Conservation (phyloP, 2,113 vertebrate species). For the Xenus cinereus region DNA sequence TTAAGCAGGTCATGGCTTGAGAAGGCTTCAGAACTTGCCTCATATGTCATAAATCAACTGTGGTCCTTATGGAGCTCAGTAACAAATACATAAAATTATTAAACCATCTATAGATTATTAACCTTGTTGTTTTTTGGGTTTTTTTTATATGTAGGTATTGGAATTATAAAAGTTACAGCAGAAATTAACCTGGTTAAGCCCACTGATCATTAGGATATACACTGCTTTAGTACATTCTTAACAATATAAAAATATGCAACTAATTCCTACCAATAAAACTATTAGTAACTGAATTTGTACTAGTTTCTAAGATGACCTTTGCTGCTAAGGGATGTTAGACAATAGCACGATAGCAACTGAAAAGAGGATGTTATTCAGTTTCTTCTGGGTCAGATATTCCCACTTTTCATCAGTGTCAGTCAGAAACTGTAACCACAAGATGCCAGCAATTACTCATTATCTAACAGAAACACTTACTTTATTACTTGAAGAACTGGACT, state of each 20-base stretch:
- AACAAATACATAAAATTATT: background rate
- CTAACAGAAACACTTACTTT: slow-evolving; percentile 82
- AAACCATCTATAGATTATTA: background rate
- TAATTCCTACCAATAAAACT: background rate
- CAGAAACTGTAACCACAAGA: background rate
- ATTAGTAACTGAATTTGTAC: background rate
- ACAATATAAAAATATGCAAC: background rate
- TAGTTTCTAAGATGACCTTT: background rate
- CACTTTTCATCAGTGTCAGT: background rate
- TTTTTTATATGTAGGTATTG: background rate
- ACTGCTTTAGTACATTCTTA: background rate
- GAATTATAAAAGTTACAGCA: background rate
- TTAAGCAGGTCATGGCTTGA: background rate
- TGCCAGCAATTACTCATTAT: background rate
- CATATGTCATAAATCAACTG: background rate
- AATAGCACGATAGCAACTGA: background rate
- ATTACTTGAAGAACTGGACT: slow-evolving; percentile 83
- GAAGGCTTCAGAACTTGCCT: background rate
- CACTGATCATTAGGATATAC: background rate
- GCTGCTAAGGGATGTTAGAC: background rate
- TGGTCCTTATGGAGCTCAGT: background rate
- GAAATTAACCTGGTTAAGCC: background rate
- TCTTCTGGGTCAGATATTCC: background rate
- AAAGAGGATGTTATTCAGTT: background rate
- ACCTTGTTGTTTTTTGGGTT: background rate